Evolutionary conservation across 2,797 vertebrate genomes (phyloP), one percentile per base, ranked within the genome.

Genomic region (Hydrophis major): DNA sequence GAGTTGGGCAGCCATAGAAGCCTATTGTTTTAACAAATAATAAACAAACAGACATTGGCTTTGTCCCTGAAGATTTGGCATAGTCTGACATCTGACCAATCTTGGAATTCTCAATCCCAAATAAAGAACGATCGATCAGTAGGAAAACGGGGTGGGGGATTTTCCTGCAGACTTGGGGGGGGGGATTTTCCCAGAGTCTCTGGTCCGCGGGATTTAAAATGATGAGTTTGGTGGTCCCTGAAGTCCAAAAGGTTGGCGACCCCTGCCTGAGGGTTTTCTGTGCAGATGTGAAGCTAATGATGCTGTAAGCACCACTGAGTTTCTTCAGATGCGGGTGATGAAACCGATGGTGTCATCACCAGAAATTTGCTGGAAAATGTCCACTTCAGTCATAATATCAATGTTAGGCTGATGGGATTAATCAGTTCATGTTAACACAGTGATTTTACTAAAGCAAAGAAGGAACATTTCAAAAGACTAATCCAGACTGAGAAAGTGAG

Each of bases 391-490:
- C 14, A 93, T 90, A 95, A 93, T 94, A 96, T 96, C 96, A 90
- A 93, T 88, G 96, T 95, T 96, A 90, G 95, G 95, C 96, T 97
- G 97, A 97, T 96, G 97, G 97, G 97, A 97, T 98, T 97, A 97
- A 98, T 98, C 97, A 98, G 95, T 96, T 97, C 97, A 97, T 97
- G 97, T 97, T 97, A 97, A 97, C 97, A 96, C 92, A 96, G 95
- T 97, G 97, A 97, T 98, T 97, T 97, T 97, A 95, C 95, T 96
- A 96, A 93, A 97, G 96, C 95, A 97, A 97, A 97, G 96, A 92
- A 91, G 92, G 95, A 95, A 95, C 89, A n/a, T 97, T 96, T 97
- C 97, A 95, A 96, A 96, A 95, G 96, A 96, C 90, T 95, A 94
- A 94, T 93, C 61, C 1, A 93, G 95, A 92, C 96, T 90, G 95